These are phyloP conservation scores for Danio kyathit DNA, from an alignment of 2,797 vertebrate genomes.

Conservation along the genomic window DNA sequence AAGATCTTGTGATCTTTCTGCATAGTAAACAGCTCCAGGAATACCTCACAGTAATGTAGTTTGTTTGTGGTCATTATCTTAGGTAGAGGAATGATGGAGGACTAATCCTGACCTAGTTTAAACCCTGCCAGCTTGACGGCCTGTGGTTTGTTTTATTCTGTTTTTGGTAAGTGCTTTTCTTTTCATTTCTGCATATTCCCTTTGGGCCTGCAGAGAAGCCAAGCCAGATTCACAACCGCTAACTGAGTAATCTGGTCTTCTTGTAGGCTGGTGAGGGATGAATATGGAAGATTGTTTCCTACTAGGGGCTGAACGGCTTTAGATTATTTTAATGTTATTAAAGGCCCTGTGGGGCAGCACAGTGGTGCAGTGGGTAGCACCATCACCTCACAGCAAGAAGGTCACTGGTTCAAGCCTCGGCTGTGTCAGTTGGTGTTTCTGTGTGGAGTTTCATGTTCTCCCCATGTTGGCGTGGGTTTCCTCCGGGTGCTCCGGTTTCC, in stretches of 20 bases:
- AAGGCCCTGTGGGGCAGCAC: too few relatives aligned
- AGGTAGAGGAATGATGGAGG: conserved; percentile 33
- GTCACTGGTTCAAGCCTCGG: too few relatives aligned
- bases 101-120: conserved; percentile 67
- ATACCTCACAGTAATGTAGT: not conserved
- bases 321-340: too few relatives aligned
- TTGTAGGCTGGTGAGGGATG: conserved; percentile 15
- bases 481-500: too few relatives aligned
- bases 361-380: too few relatives aligned
- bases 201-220: conserved; percentile 12
- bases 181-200: conserved; percentile 11
- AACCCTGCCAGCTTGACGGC: conserved; percentile 59
- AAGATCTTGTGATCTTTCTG: not conserved
- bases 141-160: conserved; percentile 62
- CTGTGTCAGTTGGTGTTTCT: too few relatives aligned
- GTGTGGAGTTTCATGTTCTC: too few relatives aligned
- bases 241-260: not conserved
- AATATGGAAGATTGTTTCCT: not conserved
- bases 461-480: too few relatives aligned
- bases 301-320: not conserved
- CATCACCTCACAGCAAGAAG: too few relatives aligned
- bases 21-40: not conserved
- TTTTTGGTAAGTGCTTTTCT: conserved; percentile 46
- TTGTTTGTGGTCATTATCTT: conserved; percentile 8
- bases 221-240: not conserved